Evolutionary conservation across 2,113 vertebrate species (phyloP).

Genomic region (Chlorocebus sabaeus): DNA sequence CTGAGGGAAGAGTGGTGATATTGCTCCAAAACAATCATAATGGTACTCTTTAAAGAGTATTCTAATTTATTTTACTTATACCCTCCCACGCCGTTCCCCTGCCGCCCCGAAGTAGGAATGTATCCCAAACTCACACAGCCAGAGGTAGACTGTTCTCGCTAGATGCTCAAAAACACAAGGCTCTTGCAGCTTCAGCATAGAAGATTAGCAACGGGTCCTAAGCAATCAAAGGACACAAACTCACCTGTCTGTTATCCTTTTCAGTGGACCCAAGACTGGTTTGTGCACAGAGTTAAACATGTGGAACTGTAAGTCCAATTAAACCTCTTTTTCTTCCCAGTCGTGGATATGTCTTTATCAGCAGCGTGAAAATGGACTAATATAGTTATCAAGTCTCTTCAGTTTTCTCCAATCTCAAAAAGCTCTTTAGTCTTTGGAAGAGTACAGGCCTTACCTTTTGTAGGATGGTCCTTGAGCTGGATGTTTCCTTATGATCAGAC

Average conservation of each 20-base stretch:
- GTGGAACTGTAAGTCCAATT: too few species aligned
- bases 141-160: neutral
- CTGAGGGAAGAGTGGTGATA: neutral
- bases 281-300: neutral
- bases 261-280: neutral
- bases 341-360: too few species aligned
- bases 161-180: neutral
- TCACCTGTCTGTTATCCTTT: neutral
- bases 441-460: neutral
- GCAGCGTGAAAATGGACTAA: neutral
- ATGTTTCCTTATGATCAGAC: neutral
- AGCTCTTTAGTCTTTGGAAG: neutral
- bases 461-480: neutral
- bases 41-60: neutral
- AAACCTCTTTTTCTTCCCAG: too few species aligned
- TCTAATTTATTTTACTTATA: neutral
- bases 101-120: neutral
- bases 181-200: neutral
- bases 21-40: neutral
- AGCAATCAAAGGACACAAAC: neutral
- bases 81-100: too few species aligned
- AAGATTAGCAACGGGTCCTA: neutral
- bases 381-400: neutral
- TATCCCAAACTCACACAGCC: neutral
- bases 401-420: neutral